These are phyloP conservation scores for Prochilodus magdalenae DNA, from an alignment of 2,113 vertebrate genomes.

Conservation along the genomic window DNA sequence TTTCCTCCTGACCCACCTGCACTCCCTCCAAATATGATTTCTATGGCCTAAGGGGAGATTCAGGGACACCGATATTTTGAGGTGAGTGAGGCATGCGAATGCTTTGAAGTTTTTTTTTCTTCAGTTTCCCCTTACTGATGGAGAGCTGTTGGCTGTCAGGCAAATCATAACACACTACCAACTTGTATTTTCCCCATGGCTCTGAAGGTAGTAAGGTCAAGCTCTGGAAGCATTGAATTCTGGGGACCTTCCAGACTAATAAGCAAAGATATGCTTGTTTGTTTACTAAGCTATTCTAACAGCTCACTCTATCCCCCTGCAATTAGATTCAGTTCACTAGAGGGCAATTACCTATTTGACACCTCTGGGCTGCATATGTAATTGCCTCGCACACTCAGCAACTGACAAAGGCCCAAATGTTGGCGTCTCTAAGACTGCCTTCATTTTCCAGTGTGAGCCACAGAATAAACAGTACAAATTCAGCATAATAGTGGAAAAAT, in stretches of 20 bases:
- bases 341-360: conserved; percentile 13
- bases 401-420: background rate
- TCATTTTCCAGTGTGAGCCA: background rate
- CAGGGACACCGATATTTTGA: background rate
- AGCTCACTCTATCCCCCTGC: background rate
- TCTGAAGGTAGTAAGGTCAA: background rate
- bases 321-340: background rate
- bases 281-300: background rate
- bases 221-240: background rate
- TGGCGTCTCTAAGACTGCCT: too few species aligned
- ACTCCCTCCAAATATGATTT: too few species aligned
- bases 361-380: background rate
- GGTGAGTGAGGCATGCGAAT: background rate
- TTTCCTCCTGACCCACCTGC: background rate
- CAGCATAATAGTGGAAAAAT: background rate
- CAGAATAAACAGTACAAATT: background rate
- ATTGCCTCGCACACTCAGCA: background rate
- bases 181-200: background rate
- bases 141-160: too few species aligned
- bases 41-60: background rate
- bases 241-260: background rate
- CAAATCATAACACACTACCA: background rate
- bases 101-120: background rate
- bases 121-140: too few species aligned
- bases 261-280: background rate